Percentiles rank a stretch among this genome's conserved stretches.
Conservation (phyloP, 64 coral and sea anemone genomes). For the Stichodactyla mertensii region DNA sequence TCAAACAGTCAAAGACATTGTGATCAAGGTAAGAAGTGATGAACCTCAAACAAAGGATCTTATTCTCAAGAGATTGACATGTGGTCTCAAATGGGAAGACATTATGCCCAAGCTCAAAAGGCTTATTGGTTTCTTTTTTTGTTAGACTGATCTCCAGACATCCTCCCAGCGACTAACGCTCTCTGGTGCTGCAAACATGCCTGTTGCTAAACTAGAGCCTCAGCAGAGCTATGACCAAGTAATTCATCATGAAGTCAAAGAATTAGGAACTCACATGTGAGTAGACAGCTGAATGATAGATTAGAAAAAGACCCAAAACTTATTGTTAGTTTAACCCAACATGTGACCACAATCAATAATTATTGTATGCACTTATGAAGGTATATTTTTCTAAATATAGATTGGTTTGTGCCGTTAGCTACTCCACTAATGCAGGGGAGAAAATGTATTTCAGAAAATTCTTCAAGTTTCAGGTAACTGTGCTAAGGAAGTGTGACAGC, state of each 20-base stretch:
- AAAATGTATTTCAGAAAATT: slow-evolving; percentile 99
- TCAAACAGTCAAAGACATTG: slow-evolving; percentile 84
- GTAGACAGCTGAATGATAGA: not conserved
- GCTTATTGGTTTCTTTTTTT: not conserved
- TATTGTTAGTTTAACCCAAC: not conserved
- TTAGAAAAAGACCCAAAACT: not conserved
- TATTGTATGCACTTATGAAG: too few species aligned
- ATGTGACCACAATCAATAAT: too few species aligned
- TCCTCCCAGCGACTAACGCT: slow-evolving; percentile 92
- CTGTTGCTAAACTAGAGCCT: slow-evolving; percentile 87
- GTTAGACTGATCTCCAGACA: slow-evolving; percentile 93
- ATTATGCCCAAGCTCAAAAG: too few species aligned
- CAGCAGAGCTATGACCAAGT: slow-evolving; percentile 98
- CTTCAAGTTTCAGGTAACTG: slow-evolving; percentile 89
- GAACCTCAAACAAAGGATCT: not conserved
- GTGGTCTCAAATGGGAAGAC: too few species aligned
- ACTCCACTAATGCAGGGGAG: slow-evolving; percentile 67
- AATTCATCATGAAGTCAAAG: slow-evolving; percentile 97
- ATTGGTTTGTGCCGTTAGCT: slow-evolving; percentile 95
- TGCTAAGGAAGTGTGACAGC: not conserved
- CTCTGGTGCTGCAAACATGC: slow-evolving; percentile 89
- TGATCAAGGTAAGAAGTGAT: slow-evolving; percentile 67
- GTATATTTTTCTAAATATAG: slow-evolving; percentile 5
- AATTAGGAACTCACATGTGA: slow-evolving; percentile 95
- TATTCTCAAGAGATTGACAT: too few species aligned